Base-by-base conservation (phyloP, 2,797 vertebrate species). In the Tympanoctomys barrerae region DNA sequence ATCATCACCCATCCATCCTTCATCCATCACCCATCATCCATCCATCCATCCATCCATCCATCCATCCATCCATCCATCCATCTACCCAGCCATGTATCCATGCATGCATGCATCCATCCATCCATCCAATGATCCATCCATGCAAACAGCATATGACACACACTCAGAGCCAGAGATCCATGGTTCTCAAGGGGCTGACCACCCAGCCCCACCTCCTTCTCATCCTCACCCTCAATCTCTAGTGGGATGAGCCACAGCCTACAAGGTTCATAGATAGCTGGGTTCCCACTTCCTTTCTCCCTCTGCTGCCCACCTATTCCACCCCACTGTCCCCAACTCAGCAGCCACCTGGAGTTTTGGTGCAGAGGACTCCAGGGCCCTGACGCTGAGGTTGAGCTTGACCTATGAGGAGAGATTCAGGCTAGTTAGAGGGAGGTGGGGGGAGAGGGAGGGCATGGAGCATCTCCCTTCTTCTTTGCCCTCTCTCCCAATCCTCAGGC, bases 281-380 rank as follows among this genome's bases (percentile, higher is more conserved):
- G 54, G 26, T 49, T 28, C n/a, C 4, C 12, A 46, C 12, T 12
- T 31, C 49, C n/a, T 87, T 28, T 64, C 42, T 42, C 71, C 57
- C 71, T 81, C 52, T 42, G 46, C 33, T 21, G 73, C 31, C 85
- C 68, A 18, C n/a, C 79, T 61, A 18, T 70, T 71, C 71, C 5
- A 9, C 18, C 7, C 10, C 7, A 1, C 14, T 5, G 2, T 22
- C 46, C 13, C 46, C 39, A 14, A 12, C 33, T 21, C 0, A 5
- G 73, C 62, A 42, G 71, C 36, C 97, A 99, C 99, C 98, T 99
- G 98, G 73, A 99, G 98, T 1, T 82, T 86, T 0, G 97, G 98
- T 0, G 97, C 97, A 75, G 98, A 79, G 0, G 96, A 87, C 6
- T 97, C 97, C 59, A 99, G 97, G 87, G 97, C 96, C 49, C 80